Conservation (phyloP, 2,113 vertebrate species). For the Pterocles orientalis region DNA sequence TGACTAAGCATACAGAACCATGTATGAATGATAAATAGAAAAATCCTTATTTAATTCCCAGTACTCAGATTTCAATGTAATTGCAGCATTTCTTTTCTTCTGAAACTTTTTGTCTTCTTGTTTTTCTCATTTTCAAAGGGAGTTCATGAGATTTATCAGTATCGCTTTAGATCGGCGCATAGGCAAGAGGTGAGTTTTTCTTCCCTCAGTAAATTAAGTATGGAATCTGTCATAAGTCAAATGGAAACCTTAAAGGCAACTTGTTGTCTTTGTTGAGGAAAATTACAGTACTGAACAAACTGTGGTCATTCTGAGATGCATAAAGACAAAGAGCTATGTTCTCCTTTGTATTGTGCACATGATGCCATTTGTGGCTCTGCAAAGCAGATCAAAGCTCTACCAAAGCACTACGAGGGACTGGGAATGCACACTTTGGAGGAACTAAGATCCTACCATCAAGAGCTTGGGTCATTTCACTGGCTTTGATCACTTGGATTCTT, state of each 20-base stretch:
- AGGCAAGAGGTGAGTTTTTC: constrained; percentile 43
- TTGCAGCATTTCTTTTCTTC: background rate
- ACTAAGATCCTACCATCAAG: background rate
- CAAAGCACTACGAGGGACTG: background rate
- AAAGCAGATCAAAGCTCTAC: background rate
- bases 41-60: background rate
- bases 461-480: background rate
- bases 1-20: background rate
- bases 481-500: background rate
- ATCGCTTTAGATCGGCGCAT: constrained; percentile 39
- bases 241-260: background rate
- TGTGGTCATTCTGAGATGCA: accelerated
- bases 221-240: background rate
- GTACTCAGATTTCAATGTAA: background rate
- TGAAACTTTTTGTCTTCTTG: background rate
- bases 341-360: background rate
- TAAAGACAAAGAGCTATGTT: background rate
- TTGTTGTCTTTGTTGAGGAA: background rate
- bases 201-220: background rate
- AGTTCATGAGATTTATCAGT: constrained; percentile 29
- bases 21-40: background rate
- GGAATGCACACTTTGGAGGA: background rate
- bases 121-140: constrained; percentile 41
- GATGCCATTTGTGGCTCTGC: background rate
- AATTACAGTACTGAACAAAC: background rate